Evolutionary conservation across 1,140 invertebrate species (phyloP).

Genomic region (Wasmannia auropunctata): DNA sequence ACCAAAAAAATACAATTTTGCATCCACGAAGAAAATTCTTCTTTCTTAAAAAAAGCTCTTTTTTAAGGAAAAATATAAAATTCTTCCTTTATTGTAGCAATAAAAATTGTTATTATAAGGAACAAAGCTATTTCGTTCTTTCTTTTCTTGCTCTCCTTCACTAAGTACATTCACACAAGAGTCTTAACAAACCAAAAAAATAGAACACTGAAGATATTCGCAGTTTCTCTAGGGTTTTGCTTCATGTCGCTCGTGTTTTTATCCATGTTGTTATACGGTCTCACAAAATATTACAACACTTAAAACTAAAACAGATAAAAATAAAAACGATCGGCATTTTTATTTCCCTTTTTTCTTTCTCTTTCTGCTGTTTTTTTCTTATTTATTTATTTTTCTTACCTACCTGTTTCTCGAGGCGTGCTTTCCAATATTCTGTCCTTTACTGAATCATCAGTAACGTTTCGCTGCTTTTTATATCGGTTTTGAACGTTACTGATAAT

Average conservation of each 20-base stretch:
- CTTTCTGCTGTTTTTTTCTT: neutral
- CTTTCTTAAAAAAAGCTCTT: neutral
- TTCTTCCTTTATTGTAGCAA: no score
- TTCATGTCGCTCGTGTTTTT: constrained; percentile 15
- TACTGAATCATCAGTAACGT: neutral
- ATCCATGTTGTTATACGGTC: neutral
- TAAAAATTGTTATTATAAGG: no score
- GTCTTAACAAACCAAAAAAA: constrained; percentile 52
- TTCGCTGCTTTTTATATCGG: neutral
- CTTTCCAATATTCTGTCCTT: neutral
- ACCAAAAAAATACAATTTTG: neutral
- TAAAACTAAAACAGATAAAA: neutral
- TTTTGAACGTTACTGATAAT: constrained; percentile 42
- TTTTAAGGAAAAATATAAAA: neutral
- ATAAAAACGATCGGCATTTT: neutral
- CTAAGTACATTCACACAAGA: neutral
- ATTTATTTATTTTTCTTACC: neutral
- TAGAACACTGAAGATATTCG: constrained; percentile 55
- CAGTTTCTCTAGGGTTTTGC: constrained; percentile 46
- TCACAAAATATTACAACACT: neutral
- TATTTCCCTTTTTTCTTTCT: neutral
- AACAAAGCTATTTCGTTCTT: neutral
- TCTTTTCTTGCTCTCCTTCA: neutral
- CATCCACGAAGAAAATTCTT: neutral
- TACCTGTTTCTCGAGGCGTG: neutral